Evolutionary conservation across 2,797 vertebrate species (phyloP), one percentile per base, ranked within the genome.

Genomic region (Staurois parvus): DNA sequence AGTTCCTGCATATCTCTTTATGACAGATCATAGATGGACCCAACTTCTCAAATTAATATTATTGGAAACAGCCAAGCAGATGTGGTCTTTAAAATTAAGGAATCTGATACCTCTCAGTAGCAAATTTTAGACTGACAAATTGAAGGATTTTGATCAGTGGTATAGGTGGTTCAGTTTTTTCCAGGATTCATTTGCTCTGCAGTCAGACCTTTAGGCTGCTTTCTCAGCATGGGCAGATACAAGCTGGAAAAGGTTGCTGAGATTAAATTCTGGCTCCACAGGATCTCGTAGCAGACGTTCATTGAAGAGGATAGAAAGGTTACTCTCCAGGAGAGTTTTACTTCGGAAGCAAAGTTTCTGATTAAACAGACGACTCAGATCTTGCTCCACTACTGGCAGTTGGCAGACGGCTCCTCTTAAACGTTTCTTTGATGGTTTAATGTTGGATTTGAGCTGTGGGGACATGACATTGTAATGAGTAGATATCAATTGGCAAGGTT

Each of bases 261-360:
- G 92, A 89, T 96, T 94, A 48, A 94, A 94, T 68, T 96, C 96
- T 0, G 93, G 92, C 83, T 95, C 94, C 0, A 95, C 90, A 0
- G 91, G 91, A 52, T 93, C 95, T 0, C 91, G 93, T 86, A 95
- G 93, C 89, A 94, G 95, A 32, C 95, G 93, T 69, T 96, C 95
- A 11, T 92, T 96, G 89, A 96, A 96, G 75, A 96, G 94, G 2
- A 94, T 90, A 0, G 93, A 87, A n/a, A 96, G 94, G 90, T 96
- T 89, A 0, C 92, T 87, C 89, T 96, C 96, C 84, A 96, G 86
- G 77, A 94, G 95, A 17, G 76, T 73, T 32, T 85, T 88, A 83
- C 32, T 56, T 0, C 68, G 79, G 78, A 96, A 67, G 0, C 92
- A 87, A 94, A 96, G 93, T 73, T 94, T 94, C 45, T 92, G 32